Conservation (phyloP, 1,140 invertebrate genomes). For the Drosophila sp. region DNA sequence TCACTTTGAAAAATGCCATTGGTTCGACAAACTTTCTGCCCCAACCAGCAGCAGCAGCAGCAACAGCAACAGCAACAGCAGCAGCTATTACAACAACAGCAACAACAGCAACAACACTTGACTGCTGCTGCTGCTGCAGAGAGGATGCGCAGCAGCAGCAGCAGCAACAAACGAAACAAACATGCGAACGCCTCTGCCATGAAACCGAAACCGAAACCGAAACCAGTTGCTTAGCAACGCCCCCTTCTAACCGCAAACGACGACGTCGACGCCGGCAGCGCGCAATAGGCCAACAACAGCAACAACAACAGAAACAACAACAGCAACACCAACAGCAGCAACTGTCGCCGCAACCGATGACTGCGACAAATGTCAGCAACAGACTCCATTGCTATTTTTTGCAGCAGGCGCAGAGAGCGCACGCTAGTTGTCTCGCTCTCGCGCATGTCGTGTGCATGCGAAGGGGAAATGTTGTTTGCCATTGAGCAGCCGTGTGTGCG, state of each 20-base stretch:
- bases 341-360: constrained; percentile 55
- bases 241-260: constrained; percentile 78
- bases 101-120: constrained; percentile 21
- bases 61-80: constrained; percentile 22
- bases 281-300: neutral
- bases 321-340: constrained; percentile 32
- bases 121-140: constrained; percentile 14
- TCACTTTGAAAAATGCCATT: constrained; percentile 85
- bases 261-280: constrained; percentile 15
- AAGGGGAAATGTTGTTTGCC: constrained; percentile 58
- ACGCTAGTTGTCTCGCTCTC: constrained; percentile 56
- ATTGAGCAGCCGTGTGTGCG: constrained; percentile 41
- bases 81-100: constrained; percentile 3
- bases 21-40: constrained; percentile 72
- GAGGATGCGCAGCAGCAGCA: constrained; percentile 56
- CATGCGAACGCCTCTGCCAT: constrained; percentile 41
- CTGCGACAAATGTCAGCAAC: constrained; percentile 76
- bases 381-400: constrained; percentile 79
- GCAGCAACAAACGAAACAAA: constrained; percentile 11
- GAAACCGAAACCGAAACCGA: constrained; percentile 55
- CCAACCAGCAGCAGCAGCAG: constrained; percentile 34
- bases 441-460: constrained; percentile 8
- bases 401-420: constrained; percentile 1
- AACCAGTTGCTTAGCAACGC: constrained; percentile 84
- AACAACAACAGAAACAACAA: constrained; percentile 38